Base-by-base conservation (phyloP, 2,888 invertebrate genomes). In the Julus scanicus region DNA sequence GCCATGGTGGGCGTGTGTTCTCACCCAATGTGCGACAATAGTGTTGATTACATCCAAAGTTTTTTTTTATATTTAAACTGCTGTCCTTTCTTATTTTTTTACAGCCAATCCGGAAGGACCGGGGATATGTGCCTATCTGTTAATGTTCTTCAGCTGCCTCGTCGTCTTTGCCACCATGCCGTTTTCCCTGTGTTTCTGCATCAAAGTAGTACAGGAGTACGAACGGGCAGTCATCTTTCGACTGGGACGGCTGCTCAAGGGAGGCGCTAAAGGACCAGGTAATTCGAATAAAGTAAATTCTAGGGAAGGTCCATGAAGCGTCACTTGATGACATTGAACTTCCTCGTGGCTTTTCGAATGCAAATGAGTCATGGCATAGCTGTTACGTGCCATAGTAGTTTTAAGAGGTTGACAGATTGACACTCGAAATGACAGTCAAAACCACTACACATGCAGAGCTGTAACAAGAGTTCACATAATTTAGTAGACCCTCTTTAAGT, bases 171-270 rank as follows among this genome's bases (percentile, higher is more conserved):
- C 96, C 89, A 97, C 97, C 3, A 94, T 97, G 91, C 97, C 97
- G 49, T 95, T 97, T 91, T 96, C 97, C 3, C 92, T 97, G 89
- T 96, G 96, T 92, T 95, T 96, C 92, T 96, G 96, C 92, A 96
- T 97, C 92, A 97, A 97, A 94, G 98, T 98, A 63, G 98, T 98
- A 1, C 97, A 97, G 92, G 98, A 98, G 91, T 98, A 98, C 92
- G 98, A 98, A 92, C 94, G 98, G 89, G 98, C 98, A 0, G 98
- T 98, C 71, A 98, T 98, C 92, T 98, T 98, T 92, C 95, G 98
- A 87, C 93, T 98, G 88, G 98, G 98, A 8, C 94, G 98, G 89
- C 94, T 98, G 48, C 93, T 97, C 87, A 95, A 97, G 1, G 98
- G 98, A 29, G 98, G 98, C 20, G 97, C 98, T 11, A 98, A 97